Conservation (phyloP, 2,888 invertebrate species). For the Sphaerophoria taeniata region DNA sequence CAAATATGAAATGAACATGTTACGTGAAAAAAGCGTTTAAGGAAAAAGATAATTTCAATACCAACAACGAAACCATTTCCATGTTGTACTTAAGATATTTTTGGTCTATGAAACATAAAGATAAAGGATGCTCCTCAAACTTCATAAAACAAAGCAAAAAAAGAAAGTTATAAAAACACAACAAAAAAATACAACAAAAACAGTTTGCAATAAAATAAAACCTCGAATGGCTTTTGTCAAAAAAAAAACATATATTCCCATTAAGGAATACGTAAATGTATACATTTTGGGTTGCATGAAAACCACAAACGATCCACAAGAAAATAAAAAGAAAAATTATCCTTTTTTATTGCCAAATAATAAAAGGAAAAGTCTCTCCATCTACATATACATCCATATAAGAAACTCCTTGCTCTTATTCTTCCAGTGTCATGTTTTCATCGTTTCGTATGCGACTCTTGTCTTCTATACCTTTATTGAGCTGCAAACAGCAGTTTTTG, state of each 20-base stretch:
- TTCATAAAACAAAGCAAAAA: neutral
- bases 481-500: conserved; percentile 59
- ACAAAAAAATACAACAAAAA: neutral
- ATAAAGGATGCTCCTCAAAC: neutral
- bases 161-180: conserved; percentile 5
- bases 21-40: too few relatives aligned
- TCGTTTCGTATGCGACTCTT: conserved; percentile 68
- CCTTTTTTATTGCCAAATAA: conserved; percentile 73
- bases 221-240: conserved; percentile 63
- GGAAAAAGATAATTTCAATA: too few relatives aligned
- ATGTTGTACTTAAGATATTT: too few relatives aligned
- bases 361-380: conserved; percentile 71
- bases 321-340: conserved; percentile 74
- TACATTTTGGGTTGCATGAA: conserved; percentile 42
- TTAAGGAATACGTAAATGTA: conserved; percentile 46
- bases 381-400: conserved; percentile 51
- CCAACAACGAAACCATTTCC: too few relatives aligned
- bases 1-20: too few relatives aligned
- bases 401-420: conserved; percentile 60
- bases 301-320: conserved; percentile 70
- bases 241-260: conserved; percentile 36
- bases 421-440: conserved; percentile 66
- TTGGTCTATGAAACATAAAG: neutral
- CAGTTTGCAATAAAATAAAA: conserved; percentile 65
- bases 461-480: conserved; percentile 58